Base-by-base conservation (phyloP, 2,113 vertebrate species). In the Xyrauchen texanus region DNA sequence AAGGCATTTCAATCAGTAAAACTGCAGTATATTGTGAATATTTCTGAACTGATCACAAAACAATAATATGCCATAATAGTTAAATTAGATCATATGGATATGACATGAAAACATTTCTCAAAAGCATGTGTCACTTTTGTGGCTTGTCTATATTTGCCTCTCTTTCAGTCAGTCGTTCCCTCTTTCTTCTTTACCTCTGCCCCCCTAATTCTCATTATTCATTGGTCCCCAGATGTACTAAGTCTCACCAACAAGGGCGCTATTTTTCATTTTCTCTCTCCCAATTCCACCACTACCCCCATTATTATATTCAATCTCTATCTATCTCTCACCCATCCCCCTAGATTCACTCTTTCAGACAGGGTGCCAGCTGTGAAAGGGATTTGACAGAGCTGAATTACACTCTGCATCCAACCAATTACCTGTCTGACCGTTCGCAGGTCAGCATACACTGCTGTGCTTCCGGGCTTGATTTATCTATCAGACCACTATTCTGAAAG, bases 311-410 rank as follows among this genome's bases (percentile, higher is more conserved):
- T 81, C 62, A 66, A 71, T 83, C 80, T 82, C 73, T 64, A 60
- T 70, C 69, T 47, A 57, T 82, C 73, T 78, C 71, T 82, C 61
- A 78, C 76, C 66, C 81, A 72, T 69, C 79, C 72, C 73, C 73
- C 61, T 46, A 16, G 62, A 52, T n/a, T 49, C 34, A 45, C 67
- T 21, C 49, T 46, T 70, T 85, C 81, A 71, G 78, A 58, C 53
- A 66, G 81, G 81, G 76, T 81, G 79, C 79, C 84, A 84, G 82
- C 85, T 84, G 81, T 87, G 75, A 88, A 86, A 88, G 87, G 68
- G 82, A 88, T 90, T 87, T 88, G 82, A 71, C 81, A 74, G 67
- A 80, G 85, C 82, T 86, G 84, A 88, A 87, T 85, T 85, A 86
- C 82, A 87, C 78, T 74, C 84, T 67, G 78, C 84, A 88, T 85